Percentiles rank a stretch among this genome's conserved stretches.
phyloP scores from a whole-genome alignment of 1,140 invertebrate genomes.

The Camponotus vicinus region DNA sequence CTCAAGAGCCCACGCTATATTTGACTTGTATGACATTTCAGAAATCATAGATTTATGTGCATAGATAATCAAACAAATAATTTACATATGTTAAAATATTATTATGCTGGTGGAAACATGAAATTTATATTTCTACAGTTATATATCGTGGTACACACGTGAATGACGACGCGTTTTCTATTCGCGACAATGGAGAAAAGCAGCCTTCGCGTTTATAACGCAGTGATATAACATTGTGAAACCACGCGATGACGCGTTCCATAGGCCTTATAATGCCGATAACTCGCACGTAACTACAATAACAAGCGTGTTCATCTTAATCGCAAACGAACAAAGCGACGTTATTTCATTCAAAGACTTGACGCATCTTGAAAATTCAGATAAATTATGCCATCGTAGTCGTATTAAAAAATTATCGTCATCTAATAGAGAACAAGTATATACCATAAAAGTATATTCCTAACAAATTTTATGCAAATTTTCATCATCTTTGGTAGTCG shows the following conservation, averaged over 20 bases:
- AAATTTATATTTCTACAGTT: constrained; percentile 48
- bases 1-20: constrained; percentile 38
- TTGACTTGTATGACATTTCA: constrained; percentile 41
- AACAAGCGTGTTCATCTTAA: constrained; percentile 57
- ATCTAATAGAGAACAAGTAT: background rate
- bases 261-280: constrained; percentile 54
- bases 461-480: background rate
- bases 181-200: constrained; percentile 45
- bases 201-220: constrained; percentile 58
- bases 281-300: constrained; percentile 52
- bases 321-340: constrained; percentile 41
- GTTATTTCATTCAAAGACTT: constrained; percentile 36
- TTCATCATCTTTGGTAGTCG: background rate
- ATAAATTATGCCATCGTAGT: background rate
- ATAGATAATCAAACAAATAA: constrained; percentile 37
- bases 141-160: background rate
- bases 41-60: constrained; percentile 39
- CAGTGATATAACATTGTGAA: constrained; percentile 43
- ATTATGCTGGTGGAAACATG: constrained; percentile 13
- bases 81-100: constrained; percentile 29
- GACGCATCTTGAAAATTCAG: constrained; percentile 53
- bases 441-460: no score
- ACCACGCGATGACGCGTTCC: constrained; percentile 49
- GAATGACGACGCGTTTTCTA: constrained; percentile 37
- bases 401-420: constrained; percentile 1